Conservation (phyloP, 2,113 vertebrate species). For the Cynoglossus semilaevis region DNA sequence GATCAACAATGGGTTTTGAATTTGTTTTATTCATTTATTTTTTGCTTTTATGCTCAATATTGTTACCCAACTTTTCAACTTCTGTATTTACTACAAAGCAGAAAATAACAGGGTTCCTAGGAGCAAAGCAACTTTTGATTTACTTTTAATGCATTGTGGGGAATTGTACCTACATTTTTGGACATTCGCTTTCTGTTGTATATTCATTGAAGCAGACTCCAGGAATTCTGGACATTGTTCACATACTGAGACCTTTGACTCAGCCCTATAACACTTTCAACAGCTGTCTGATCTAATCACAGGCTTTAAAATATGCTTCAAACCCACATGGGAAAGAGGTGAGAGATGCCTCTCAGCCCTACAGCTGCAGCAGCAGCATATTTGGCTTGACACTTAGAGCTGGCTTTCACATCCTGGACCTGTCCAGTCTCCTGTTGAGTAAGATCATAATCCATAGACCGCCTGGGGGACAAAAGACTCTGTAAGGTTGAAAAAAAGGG, state of each 20-base stretch:
- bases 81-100: no score
- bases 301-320: conserved; percentile 36
- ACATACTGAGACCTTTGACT: conserved; percentile 28
- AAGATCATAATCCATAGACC: conserved; percentile 42
- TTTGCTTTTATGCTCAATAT: no score
- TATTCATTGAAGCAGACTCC: neutral
- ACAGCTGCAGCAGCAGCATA: conserved; percentile 34
- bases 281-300: conserved; percentile 57
- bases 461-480: conserved; percentile 27
- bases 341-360: conserved; percentile 34
- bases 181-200: no score
- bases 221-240: conserved; percentile 30
- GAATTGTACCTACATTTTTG: no score
- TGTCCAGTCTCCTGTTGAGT: conserved; percentile 30
- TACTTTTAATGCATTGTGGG: neutral
- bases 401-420: conserved; percentile 38
- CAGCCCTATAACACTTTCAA: conserved; percentile 38
- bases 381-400: conserved; percentile 43
- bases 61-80: no score
- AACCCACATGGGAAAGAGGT: conserved; percentile 34
- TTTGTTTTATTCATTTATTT: no score
- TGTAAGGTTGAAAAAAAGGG: neutral
- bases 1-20: no score
- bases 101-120: no score
- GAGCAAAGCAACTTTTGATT: no score